phyloP scores from a whole-genome alignment of 1,140 invertebrate species.

The Streblospio benedicti region DNA sequence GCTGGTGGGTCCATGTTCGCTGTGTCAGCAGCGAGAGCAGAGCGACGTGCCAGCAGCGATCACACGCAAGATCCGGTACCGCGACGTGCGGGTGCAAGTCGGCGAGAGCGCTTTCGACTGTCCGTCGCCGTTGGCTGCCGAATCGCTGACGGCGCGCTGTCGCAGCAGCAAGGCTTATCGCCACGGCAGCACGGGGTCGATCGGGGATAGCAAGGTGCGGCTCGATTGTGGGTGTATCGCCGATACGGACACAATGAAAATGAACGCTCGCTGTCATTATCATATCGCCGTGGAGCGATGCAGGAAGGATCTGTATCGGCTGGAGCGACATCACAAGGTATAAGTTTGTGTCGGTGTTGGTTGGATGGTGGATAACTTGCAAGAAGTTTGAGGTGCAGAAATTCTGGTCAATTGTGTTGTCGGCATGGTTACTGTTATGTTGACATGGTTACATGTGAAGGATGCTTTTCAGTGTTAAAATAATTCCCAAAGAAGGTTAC shows the following conservation, averaged over 20 bases:
- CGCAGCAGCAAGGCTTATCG: not conserved
- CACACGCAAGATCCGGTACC: not conserved
- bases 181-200: not conserved
- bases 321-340: too few relatives aligned
- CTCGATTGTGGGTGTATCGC: slow-evolving; percentile 9
- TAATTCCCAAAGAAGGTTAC: too few relatives aligned
- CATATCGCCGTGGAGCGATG: slow-evolving; percentile 3
- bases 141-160: not conserved
- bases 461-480: too few relatives aligned
- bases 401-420: too few relatives aligned
- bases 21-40: not conserved
- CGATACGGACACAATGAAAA: slow-evolving; percentile 9
- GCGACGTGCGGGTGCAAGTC: slow-evolving; percentile 4
- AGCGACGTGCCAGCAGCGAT: not conserved
- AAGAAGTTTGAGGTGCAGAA: too few relatives aligned
- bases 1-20: not conserved
- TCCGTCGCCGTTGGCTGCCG: not conserved
- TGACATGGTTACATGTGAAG: too few relatives aligned
- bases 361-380: too few relatives aligned
- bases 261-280: slow-evolving; percentile 5
- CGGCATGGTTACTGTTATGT: too few relatives aligned
- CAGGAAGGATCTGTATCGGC: slow-evolving; percentile 3
- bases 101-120: not conserved
- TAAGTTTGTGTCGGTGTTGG: too few relatives aligned
- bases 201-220: not conserved